Conservation (phyloP, 2,113 vertebrate species). For the Paradoxurus hermaphroditus region DNA sequence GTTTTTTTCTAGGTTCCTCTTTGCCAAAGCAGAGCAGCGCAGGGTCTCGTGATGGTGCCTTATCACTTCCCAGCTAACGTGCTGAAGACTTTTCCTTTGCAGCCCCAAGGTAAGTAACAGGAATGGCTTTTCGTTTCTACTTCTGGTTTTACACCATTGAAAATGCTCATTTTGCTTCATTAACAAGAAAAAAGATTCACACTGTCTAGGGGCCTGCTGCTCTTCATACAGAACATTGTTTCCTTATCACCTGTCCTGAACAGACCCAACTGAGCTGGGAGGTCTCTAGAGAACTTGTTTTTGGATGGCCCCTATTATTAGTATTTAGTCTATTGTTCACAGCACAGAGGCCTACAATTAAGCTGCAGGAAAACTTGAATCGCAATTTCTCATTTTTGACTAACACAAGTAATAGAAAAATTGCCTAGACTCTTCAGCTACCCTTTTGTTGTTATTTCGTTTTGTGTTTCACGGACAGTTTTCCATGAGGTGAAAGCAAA, state of each 20-base stretch:
- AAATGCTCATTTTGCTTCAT: constrained; percentile 62
- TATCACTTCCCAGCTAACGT: not conserved
- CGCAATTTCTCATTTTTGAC: constrained; percentile 35
- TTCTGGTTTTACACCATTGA: constrained; percentile 41
- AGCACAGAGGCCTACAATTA: constrained; percentile 29
- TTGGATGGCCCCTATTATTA: not conserved
- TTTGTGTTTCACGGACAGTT: not conserved
- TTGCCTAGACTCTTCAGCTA: not conserved
- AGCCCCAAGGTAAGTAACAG: constrained; percentile 45
- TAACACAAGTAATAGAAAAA: constrained; percentile 15
- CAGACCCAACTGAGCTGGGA: not conserved
- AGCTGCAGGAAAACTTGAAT: not conserved
- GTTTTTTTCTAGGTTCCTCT: not conserved
- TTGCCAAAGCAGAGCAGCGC: not conserved
- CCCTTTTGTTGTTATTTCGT: not conserved
- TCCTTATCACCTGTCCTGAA: constrained; percentile 39
- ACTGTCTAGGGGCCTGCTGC: not conserved
- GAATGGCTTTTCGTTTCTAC: constrained; percentile 60
- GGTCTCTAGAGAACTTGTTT: constrained; percentile 30
- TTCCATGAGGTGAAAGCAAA: not conserved
- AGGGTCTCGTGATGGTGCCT: not conserved
- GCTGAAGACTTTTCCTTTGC: constrained; percentile 40
- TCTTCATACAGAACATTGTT: not conserved
- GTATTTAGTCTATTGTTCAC: not conserved
- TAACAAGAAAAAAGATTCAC: constrained; percentile 50